Evolutionary conservation across 2,888 invertebrate genomes (phyloP).

Genomic region (Macrosiphum euphorbiae): DNA sequence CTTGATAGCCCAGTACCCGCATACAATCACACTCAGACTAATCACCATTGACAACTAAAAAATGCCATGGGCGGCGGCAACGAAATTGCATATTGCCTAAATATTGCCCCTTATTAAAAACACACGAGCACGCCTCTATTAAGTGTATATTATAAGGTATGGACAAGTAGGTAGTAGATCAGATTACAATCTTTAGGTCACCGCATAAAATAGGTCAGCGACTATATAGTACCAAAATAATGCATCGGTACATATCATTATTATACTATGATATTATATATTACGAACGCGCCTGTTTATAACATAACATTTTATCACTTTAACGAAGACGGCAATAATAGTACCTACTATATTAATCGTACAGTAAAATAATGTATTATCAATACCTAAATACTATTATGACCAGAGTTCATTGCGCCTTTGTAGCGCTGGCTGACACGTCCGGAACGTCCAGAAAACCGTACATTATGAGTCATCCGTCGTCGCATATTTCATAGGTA

Average conservation of each 20-base stretch:
- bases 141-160: no score
- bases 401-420: conserved; percentile 45
- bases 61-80: no score
- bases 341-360: not conserved
- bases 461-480: conserved; percentile 36
- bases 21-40: no score
- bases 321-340: not conserved
- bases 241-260: no score
- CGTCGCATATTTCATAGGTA: not conserved
- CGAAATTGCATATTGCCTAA: no score
- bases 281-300: no score
- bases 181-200: not conserved
- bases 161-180: not conserved
- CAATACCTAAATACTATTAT: not conserved
- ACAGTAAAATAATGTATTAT: not conserved
- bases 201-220: not conserved
- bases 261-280: no score
- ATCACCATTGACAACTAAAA: no score
- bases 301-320: not conserved
- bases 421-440: conserved; percentile 1
- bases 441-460: conserved; percentile 46
- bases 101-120: no score
- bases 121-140: no score
- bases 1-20: no score
- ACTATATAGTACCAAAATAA: no score